phyloP scores from a whole-genome alignment of 2,888 invertebrate species.

The Leucophenga maculata region DNA sequence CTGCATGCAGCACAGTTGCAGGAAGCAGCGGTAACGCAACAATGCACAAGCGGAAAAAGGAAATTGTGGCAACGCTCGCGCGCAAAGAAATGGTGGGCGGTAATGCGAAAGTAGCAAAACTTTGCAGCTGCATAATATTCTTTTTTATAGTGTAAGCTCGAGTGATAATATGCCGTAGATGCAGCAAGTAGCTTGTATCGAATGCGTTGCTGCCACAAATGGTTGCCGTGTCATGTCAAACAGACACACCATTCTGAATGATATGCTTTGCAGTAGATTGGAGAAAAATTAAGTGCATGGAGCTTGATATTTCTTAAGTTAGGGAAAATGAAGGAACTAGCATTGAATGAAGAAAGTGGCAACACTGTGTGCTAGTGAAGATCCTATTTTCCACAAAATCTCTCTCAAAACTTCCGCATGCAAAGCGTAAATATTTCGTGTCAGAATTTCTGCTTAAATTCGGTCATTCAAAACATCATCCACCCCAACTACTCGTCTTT shows the following conservation, averaged over 20 bases:
- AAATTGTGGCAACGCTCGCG: conserved; percentile 24
- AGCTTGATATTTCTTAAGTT: too few species aligned
- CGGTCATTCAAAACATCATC: too few species aligned
- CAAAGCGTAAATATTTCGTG: conserved; percentile 4
- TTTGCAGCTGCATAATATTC: neutral
- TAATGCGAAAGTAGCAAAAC: neutral
- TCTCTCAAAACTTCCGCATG: neutral
- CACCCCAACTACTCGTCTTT: too few species aligned
- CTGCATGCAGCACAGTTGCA: neutral
- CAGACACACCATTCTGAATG: too few species aligned
- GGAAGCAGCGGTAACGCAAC: conserved; percentile 6
- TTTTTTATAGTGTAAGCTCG: conserved; percentile 42
- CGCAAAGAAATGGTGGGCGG: conserved; percentile 34
- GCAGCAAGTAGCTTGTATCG: neutral
- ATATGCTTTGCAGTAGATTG: too few species aligned
- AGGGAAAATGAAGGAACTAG: too few species aligned
- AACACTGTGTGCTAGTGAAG: too few species aligned
- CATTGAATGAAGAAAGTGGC: too few species aligned
- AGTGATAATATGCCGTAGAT: conserved; percentile 34
- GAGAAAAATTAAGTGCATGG: too few species aligned
- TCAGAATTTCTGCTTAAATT: conserved; percentile 33
- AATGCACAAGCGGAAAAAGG: conserved; percentile 9
- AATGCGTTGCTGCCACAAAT: too few species aligned
- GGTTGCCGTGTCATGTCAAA: too few species aligned
- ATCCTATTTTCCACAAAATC: too few species aligned